Conservation (phyloP, 2,888 invertebrate species). For the Chrysomela aeneicollis region DNA sequence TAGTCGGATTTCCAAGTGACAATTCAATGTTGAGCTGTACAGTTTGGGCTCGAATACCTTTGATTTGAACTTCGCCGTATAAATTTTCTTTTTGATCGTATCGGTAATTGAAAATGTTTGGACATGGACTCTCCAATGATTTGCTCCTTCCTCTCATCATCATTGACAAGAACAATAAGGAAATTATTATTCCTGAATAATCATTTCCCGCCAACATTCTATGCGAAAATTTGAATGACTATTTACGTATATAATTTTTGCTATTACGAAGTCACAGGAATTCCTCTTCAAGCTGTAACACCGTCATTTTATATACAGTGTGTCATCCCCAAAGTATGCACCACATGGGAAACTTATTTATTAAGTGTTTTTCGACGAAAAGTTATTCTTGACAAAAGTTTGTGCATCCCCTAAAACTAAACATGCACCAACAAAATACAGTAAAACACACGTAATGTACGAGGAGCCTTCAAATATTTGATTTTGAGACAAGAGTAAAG, state of each 20-base stretch:
- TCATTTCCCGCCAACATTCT: background rate
- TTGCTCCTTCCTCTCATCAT: slow-evolving; percentile 18
- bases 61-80: slow-evolving; percentile 60
- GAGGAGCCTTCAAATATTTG: no score
- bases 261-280: no score
- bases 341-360: no score
- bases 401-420: no score
- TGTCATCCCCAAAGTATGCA: no score
- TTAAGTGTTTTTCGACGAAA: no score
- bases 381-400: background rate
- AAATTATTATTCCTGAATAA: background rate
- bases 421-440: no score
- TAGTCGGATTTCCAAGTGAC: slow-evolving; percentile 54
- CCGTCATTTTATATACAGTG: no score
- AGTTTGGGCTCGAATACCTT: slow-evolving; percentile 46
- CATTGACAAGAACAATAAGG: slow-evolving; percentile 15
- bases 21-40: slow-evolving; percentile 54
- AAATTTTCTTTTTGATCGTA: slow-evolving; percentile 58
- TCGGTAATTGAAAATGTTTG: slow-evolving; percentile 58
- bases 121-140: slow-evolving; percentile 53
- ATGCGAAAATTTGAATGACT: background rate
- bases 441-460: no score
- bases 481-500: no score
- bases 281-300: no score
- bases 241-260: no score